Base-by-base conservation (phyloP, 2,113 vertebrate genomes). In the Leptobrachium ailaonicum region DNA sequence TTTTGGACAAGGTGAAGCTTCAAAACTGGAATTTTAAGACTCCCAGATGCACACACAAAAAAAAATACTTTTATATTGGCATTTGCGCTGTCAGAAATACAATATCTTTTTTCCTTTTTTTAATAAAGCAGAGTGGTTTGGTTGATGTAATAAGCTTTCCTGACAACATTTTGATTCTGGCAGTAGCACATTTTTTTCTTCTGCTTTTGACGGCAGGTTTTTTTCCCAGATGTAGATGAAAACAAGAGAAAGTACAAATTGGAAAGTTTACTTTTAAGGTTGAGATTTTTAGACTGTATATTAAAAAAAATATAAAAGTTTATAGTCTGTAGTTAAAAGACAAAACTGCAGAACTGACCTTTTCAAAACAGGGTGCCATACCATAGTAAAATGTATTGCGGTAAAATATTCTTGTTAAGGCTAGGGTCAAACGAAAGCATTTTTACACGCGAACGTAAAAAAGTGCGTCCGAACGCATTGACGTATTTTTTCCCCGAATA, bases 51-150 rank as follows among this genome's bases (percentile, higher is more conserved):
- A 32, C 20, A 32, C 20, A 32, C 0, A 32, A 32, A 32, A 32
- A 32, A 32, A 32, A 32, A 32, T 1, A 32, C 0, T 32, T 32
- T 32, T 32, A 32, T 32, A 32, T 32, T 32, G 20, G 20, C 20
- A 32, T 32, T 32, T 32, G 20, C 20, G 1, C 20, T 32, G 20
- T 41, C 50, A 77, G 53, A 60, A 77, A 32, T 53, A 20, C 47
- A 53, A 62, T 41, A 62, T 54, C 66, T 54, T 8, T 9, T 60
- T 77, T 68, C 41, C 41, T 68, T 68, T 68, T 68, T 69, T 77
- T 77, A 77, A 77, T 69, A 69, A 77, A 77, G 66, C 32, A 69
- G 64, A 56, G 53, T 32, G 50, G 42, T 56, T 69, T 77, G 40
- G 66, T 8, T 69, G 66, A 77, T 69, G 66, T 42, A 58, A 43